Conservation (phyloP, 2,113 vertebrate species). For the Salvelinus fontinalis region DNA sequence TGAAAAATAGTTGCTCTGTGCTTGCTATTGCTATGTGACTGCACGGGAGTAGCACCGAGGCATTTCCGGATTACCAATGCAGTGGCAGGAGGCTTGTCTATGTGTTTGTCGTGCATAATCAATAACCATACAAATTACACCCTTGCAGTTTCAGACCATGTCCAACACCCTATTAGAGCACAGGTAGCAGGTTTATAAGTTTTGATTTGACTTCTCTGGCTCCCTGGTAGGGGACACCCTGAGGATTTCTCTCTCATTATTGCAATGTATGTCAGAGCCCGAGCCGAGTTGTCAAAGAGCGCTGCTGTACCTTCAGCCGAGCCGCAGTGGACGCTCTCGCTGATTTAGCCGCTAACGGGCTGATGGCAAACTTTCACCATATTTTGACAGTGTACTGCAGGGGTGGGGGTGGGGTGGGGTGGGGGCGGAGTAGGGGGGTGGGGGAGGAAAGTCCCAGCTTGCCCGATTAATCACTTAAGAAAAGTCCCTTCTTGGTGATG, state of each 20-base stretch:
- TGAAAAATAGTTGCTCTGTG: background rate
- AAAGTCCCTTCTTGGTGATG: conserved; percentile 68
- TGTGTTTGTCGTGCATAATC: conserved; percentile 67
- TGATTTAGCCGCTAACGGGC: background rate
- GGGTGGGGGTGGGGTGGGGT: conserved; percentile 12
- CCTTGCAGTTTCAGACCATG: conserved; percentile 36
- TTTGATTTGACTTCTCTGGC: background rate
- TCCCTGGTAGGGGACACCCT: conserved; percentile 4
- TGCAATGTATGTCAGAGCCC: conserved; percentile 9
- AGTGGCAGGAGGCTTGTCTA: conserved; percentile 22
- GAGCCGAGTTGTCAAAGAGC: conserved; percentile 20
- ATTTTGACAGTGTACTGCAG: conserved; percentile 9
- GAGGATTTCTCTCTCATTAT: conserved; percentile 18
- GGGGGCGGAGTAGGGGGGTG: conserved; percentile 12
- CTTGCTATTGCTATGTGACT: background rate
- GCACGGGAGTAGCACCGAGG: conserved; percentile 6
- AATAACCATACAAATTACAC: conserved; percentile 57
- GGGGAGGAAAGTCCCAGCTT: conserved; percentile 13
- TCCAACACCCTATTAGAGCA: conserved; percentile 39
- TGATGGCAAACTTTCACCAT: conserved; percentile 24
- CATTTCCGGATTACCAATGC: conserved; percentile 38
- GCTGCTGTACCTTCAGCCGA: conserved; percentile 17
- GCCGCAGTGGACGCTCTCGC: background rate
- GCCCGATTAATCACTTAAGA: conserved; percentile 71
- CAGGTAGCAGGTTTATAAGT: background rate